Evolutionary conservation across 2,888 invertebrate genomes (phyloP).

Genomic region (Chymomyza fuscimana): DNA sequence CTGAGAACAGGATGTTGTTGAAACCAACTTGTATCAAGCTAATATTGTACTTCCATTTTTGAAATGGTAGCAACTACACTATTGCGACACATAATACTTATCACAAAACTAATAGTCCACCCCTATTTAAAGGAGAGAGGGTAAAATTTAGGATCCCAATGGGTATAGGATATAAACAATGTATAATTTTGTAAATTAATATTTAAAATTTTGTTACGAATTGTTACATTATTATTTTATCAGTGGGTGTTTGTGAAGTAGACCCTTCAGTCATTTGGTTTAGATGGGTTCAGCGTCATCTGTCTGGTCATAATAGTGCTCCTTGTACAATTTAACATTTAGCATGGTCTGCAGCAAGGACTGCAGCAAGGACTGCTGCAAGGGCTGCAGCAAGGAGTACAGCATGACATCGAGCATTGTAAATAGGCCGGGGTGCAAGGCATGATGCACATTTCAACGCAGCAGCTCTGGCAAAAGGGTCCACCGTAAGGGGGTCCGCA

Average conservation of each 20-base stretch:
- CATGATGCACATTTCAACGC: constrained; percentile 47
- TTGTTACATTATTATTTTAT: neutral
- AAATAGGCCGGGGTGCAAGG: constrained; percentile 63
- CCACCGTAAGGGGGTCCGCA: constrained; percentile 58
- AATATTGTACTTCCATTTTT: too few relatives aligned
- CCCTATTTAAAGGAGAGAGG: too few relatives aligned
- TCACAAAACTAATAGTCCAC: too few relatives aligned
- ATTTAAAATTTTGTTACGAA: neutral
- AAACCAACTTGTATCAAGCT: too few relatives aligned
- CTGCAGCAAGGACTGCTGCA: constrained; percentile 7
- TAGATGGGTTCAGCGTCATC: too few relatives aligned
- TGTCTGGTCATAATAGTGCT: neutral
- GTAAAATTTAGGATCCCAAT: too few relatives aligned
- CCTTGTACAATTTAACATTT: neutral
- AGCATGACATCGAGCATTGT: constrained; percentile 43
- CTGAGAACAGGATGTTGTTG: too few relatives aligned
- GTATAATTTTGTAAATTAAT: neutral
- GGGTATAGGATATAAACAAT: too few relatives aligned
- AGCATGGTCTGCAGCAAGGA: neutral
- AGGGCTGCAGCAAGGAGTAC: constrained; percentile 16
- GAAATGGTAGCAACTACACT: too few relatives aligned
- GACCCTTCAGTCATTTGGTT: neutral
- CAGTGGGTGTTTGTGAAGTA: too few relatives aligned
- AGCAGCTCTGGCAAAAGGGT: constrained; percentile 42
- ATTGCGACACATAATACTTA: too few relatives aligned